Conservation (phyloP, 2,113 vertebrate species). For the Scophthalmus maximus region DNA sequence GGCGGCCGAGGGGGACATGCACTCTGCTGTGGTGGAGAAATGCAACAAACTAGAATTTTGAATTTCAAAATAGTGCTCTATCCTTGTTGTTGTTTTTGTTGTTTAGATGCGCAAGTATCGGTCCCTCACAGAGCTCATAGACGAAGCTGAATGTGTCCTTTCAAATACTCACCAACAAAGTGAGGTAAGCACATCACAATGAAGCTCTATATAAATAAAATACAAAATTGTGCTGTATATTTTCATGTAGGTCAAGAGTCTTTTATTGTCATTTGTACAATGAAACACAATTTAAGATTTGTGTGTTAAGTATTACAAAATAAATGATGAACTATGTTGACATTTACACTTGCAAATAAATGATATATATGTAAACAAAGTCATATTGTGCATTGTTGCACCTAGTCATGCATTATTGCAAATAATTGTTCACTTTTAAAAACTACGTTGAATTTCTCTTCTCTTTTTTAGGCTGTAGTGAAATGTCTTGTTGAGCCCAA, state of each 20-base stretch:
- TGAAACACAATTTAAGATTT: too few species aligned
- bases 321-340: too few species aligned
- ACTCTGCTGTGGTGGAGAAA: too few species aligned
- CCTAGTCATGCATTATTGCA: too few species aligned
- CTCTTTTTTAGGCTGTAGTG: not conserved
- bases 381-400: too few species aligned
- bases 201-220: not conserved
- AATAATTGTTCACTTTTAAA: not conserved
- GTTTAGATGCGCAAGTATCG: slow-evolving; percentile 64
- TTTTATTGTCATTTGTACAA: too few species aligned
- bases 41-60: too few species aligned
- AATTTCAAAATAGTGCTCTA: not conserved
- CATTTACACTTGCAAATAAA: too few species aligned
- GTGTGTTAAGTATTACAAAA: too few species aligned
- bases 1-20: too few species aligned
- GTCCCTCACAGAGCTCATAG: slow-evolving; percentile 65
- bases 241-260: not conserved
- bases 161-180: not conserved
- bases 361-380: too few species aligned
- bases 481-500: slow-evolving; percentile 34
- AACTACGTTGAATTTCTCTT: not conserved
- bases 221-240: not conserved
- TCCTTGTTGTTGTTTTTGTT: slow-evolving; percentile 12
- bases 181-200: slow-evolving; percentile 5
- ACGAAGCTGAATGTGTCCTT: slow-evolving; percentile 55